Base-by-base conservation (phyloP, 2,888 invertebrate genomes). In the Dichetophora obliterata region DNA sequence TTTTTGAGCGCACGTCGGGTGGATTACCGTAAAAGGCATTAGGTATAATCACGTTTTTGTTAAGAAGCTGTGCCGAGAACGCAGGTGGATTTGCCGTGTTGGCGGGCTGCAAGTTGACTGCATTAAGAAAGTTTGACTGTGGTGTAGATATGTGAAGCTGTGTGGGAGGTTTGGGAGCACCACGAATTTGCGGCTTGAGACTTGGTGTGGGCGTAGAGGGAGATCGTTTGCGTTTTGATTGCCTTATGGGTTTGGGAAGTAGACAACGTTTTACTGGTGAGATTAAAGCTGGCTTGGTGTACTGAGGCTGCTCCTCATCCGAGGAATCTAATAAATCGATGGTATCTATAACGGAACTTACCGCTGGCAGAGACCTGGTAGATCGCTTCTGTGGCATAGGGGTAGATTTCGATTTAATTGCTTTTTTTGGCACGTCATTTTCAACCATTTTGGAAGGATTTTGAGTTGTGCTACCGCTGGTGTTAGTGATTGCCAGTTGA, bases 21-120 rank as follows among this genome's bases (percentile, higher is more conserved):
- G 82, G 82, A 78, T 83, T 84, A n/a, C 83, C 83, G 59, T 84
- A 82, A 73, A 84, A 84, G 37, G 84, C 83, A 78, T 84, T 84
- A 14, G 84, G 84, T 80, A 84, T 84, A 19, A 83, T 83, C 14
- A 83, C 81, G 77, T 79, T 83, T 80, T 82, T 84, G 63, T 83
- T 84, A 0, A 81, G 82, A 9, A 84, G 80, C 37, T 81, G 79
- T 22, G 84, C 82, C 3, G 82, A 82, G 34, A 84, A 83, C 11
- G 83, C 77, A 1, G 82, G 81, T 1, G 83, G 83, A 76, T 83
- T 83, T 5, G 77, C 66, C 4, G 75, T 65, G 8, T 76, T 34
- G 9, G 81, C 75, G 1, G 84, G 84, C 52, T 82, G 82, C 9
- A 84, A 78, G 48, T 84, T 83, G 16, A 84, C 82, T 22, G 83